Evolutionary conservation across 2,888 invertebrate species (phyloP), one percentile per base, ranked within the genome.

Genomic region (Phortica okadai): DNA sequence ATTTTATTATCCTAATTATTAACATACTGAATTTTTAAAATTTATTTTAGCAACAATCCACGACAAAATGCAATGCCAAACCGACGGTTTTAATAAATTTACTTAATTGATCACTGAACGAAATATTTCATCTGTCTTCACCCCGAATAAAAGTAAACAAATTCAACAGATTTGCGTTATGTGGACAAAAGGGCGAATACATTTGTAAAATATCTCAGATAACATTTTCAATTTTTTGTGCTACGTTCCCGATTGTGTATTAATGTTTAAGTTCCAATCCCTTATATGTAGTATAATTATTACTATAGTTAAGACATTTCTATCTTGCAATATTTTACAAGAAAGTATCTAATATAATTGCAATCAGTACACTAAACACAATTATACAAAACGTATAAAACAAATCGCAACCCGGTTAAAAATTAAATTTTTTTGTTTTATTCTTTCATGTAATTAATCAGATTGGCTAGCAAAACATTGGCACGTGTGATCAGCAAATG

Each of bases 31-130:
- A 21, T 21, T 21, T 21, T 21, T 69, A 7, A 1, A 2, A 66
- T 66, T 10, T 42, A 16, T 45, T 6, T 25, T 66, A 5, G 5
- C 6, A 6, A n/a, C 64, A 73, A 42, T 14, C 59, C 64, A 77
- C 89, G 89, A 80, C 88, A 87, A 82, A 88, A 89, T 85, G 86
- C 87, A 83, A 88, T 88, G 90, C 83, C 87, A 76, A 90, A 91
- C 85, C 89, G 90, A 83, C 90, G 70, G n/a, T 72, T 72, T 56
- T 56, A 72, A 62, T 62, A 62, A 21, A 16, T 25, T 25, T 8
- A 62, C 62, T 62, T 25, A 62, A 62, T 25, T 59, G 6, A 45
- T 14, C 14, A 14, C 6, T 8, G 50, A 50, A 11, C 50, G 50
- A 50, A 50, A 50, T 50, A 50, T 50, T 8, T 50, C 50, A 11